Base-by-base conservation (phyloP, 2,888 invertebrate species). In the Copidosoma aretas region DNA sequence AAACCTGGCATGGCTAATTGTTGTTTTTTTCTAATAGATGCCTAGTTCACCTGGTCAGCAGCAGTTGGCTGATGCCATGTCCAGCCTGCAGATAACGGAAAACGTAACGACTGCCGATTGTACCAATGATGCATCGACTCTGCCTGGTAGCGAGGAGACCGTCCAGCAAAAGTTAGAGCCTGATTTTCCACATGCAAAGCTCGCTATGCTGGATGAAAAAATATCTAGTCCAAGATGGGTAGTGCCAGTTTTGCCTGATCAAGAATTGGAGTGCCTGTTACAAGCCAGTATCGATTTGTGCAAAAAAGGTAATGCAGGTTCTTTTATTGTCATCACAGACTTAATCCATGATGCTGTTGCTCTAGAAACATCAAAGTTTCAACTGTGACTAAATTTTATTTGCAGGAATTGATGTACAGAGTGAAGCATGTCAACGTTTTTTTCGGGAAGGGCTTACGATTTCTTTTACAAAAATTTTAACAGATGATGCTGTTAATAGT, bases 211-310 rank as follows among this genome's bases (percentile, higher is more conserved):
- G 78, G 97, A 97, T 86, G 97, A 97, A 84, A 97, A 97, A 89
- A 96, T 98, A 82, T 95, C 95, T 78, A 92, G 93, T 86, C 92
- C 96, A 69, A 89, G 97, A 79, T 98, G 98, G 98, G 95, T 98
- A 72, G 97, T 98, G 62, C 98, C 98, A 46, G 98, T 98, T 63
- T 86, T 98, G 79, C 97, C 98, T 15, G 96, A 97, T 79, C 97
- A 97, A 86, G 97, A 98, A 85, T 86, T 98, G 77, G 97, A 97
- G 86, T 91, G 93, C 79, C 88, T 98, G 75, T 87, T 98, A 73
- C 91, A 94, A 85, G 93, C 94, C 76, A 91, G 96, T 74, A 95
- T 95, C 77, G 93, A 93, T 77, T 87, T 97, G 74, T 93, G 95
- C 79, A 88, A 89, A 82, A 92, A 91, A 87, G 94, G 95, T 91